These are phyloP conservation scores for Latrodectus hesperus DNA, from an alignment of 2,888 invertebrate species.

Conservation along the genomic window DNA sequence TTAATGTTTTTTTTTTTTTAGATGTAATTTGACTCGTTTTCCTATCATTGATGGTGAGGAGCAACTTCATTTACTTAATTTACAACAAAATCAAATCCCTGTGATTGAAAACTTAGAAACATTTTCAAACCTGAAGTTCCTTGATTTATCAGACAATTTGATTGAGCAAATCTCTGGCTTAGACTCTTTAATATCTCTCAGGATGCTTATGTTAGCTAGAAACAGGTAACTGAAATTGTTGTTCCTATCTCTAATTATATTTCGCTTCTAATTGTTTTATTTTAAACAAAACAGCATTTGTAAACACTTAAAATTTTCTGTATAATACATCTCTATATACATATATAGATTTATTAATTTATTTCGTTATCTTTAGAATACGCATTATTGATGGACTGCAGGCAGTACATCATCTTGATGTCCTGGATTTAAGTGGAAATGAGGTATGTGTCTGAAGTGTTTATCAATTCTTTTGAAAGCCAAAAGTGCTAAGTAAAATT, in stretches of 20 bases:
- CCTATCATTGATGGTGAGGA: slow-evolving; percentile 88
- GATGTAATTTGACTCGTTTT: slow-evolving; percentile 79
- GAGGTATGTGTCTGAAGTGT: slow-evolving; percentile 75
- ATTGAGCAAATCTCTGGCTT: slow-evolving; percentile 89
- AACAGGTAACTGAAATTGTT: slow-evolving; percentile 81
- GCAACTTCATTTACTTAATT: slow-evolving; percentile 86
- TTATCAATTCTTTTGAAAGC: too few species aligned
- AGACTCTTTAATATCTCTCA: slow-evolving; percentile 84
- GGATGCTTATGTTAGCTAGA: slow-evolving; percentile 92
- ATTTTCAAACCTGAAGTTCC: slow-evolving; percentile 87
- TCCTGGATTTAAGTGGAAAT: slow-evolving; percentile 94
- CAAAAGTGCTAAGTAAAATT: too few species aligned
- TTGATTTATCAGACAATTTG: slow-evolving; percentile 96
- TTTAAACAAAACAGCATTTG: too few species aligned
- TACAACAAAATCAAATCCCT: slow-evolving; percentile 92
- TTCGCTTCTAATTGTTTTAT: too few species aligned
- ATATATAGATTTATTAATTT: not conserved
- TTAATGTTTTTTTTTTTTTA: slow-evolving; percentile 3
- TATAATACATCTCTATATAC: not conserved
- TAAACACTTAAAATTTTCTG: not conserved
- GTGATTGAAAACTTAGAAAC: slow-evolving; percentile 81
- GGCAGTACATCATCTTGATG: slow-evolving; percentile 85
- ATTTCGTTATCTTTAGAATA: slow-evolving; percentile 78
- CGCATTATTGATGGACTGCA: slow-evolving; percentile 86
- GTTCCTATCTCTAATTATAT: not conserved